phyloP scores from a whole-genome alignment of 2,888 invertebrate species.

The Salticus scenicus region DNA sequence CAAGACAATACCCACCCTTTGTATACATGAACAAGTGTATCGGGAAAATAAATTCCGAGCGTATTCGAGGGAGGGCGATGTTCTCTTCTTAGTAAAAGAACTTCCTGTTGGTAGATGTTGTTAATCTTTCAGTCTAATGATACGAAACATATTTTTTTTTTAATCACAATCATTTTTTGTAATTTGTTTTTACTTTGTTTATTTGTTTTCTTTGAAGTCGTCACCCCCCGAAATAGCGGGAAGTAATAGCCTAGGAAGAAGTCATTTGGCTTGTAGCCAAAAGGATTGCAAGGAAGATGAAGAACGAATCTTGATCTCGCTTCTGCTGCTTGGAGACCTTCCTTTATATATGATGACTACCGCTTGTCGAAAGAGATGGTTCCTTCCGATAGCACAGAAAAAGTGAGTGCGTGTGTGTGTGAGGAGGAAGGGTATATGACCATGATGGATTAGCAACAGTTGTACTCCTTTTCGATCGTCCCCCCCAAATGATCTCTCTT shows the following conservation, averaged over 20 bases:
- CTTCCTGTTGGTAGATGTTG: conserved; percentile 68
- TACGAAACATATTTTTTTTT: conserved; percentile 61
- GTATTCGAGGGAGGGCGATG: conserved; percentile 30
- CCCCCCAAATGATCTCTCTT: conserved; percentile 55
- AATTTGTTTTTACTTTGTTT: conserved; percentile 2
- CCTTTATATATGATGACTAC: conserved; percentile 42
- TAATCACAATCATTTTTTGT: conserved; percentile 31
- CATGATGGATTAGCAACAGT: conserved; percentile 69
- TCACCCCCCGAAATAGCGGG: conserved; percentile 57
- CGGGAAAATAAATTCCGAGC: conserved; percentile 49
- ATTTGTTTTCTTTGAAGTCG: conserved; percentile 25
- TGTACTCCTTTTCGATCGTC: conserved; percentile 64
- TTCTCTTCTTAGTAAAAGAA: conserved; percentile 52
- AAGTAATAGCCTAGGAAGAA: conserved; percentile 19
- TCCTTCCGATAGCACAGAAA: conserved; percentile 48
- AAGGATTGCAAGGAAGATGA: conserved; percentile 24
- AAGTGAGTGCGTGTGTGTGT: conserved; percentile 4
- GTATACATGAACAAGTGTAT: conserved; percentile 41
- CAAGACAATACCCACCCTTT: conserved; percentile 57
- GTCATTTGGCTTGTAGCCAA: conserved; percentile 60
- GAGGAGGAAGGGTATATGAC: conserved; percentile 30
- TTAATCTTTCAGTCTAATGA: conserved; percentile 68
- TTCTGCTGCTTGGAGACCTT: conserved; percentile 10
- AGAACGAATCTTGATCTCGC: conserved; percentile 48
- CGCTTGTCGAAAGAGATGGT: conserved; percentile 63